Evolutionary conservation across 2,113 vertebrate species (phyloP).

Genomic region (Pyrgilauda ruficollis): DNA sequence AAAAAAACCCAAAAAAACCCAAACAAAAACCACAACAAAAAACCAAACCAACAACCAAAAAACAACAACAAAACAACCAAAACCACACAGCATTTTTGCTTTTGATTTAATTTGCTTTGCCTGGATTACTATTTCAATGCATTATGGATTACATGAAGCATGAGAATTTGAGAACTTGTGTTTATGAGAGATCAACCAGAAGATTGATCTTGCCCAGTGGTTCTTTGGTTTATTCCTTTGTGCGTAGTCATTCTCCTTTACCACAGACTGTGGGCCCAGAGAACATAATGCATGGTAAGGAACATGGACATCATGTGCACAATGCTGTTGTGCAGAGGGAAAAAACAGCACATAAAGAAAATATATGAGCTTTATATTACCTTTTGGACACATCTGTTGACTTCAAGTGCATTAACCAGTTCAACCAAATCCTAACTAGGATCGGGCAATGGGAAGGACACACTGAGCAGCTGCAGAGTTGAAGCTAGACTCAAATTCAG

Average conservation of each 20-base stretch:
- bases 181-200: not conserved
- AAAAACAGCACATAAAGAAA: not conserved
- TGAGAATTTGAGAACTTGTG: not conserved
- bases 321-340: not conserved
- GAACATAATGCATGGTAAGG: not conserved
- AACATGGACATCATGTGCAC: not conserved
- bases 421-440: not conserved
- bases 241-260: not conserved
- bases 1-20: not conserved
- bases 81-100: not conserved
- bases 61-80: not conserved
- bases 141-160: not conserved
- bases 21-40: not conserved
- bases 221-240: not conserved
- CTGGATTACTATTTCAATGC: not conserved
- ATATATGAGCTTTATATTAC: not conserved
- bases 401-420: not conserved
- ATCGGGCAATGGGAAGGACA: not conserved
- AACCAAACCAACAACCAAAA: not conserved
- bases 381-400: not conserved
- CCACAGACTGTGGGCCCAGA: not conserved
- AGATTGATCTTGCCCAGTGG: not conserved
- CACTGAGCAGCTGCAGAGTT: not conserved
- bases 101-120: not conserved
- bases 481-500: not conserved